A percentile compares a stretch with the other conserved stretches of the same genome.
Evolutionary conservation across 2,888 invertebrate species (phyloP).

Genomic region (Creontiades dilutus): DNA sequence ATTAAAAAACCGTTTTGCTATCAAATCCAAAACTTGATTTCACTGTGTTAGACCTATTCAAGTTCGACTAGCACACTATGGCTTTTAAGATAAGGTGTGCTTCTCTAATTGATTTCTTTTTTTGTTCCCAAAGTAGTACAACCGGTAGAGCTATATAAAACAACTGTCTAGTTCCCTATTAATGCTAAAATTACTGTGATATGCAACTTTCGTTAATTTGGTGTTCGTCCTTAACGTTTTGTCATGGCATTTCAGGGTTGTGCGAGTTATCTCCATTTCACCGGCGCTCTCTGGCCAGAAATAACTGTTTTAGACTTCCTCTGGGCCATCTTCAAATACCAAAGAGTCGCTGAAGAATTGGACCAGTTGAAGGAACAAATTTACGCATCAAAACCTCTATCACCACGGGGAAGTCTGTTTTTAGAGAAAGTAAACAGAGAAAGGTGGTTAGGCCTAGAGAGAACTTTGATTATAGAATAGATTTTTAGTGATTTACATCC

Average conservation of each 20-base stretch:
- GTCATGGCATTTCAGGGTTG: constrained; percentile 82
- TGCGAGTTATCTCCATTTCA: constrained; percentile 91
- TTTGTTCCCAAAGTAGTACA: too few species aligned
- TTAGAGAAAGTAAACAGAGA: constrained; percentile 24
- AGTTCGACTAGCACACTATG: too few species aligned
- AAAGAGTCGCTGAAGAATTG: constrained; percentile 79
- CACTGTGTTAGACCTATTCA: too few species aligned
- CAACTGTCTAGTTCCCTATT: too few species aligned
- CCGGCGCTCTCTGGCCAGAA: constrained; percentile 96
- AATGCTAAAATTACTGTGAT: too few species aligned
- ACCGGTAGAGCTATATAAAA: too few species aligned
- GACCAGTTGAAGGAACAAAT: neutral
- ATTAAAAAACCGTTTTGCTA: too few species aligned
- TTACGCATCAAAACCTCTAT: neutral
- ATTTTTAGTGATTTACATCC: neutral
- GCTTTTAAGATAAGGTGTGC: too few species aligned
- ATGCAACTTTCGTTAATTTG: too few species aligned
- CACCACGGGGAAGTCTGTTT: neutral
- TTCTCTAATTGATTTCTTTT: too few species aligned
- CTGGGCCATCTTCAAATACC: constrained; percentile 91
- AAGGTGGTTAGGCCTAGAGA: constrained; percentile 31
- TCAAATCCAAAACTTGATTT: too few species aligned
- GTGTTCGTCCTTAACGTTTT: neutral
- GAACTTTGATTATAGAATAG: constrained; percentile 16
- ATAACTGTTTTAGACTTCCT: constrained; percentile 95